Evolutionary conservation across 2,797 vertebrate genomes (phyloP).

Genomic region (Rhinophrynus dorsalis): DNA sequence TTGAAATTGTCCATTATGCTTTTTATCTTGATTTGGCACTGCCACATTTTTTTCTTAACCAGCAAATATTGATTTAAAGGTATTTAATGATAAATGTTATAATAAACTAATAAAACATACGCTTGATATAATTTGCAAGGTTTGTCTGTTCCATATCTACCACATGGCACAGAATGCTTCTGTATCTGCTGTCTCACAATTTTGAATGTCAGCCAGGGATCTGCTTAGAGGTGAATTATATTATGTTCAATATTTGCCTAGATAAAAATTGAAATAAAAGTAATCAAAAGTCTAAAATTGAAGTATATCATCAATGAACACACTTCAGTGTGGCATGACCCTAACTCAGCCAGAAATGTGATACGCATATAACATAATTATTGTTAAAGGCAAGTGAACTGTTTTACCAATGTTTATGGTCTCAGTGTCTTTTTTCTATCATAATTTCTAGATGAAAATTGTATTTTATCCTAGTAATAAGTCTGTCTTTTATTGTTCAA

Average conservation of each 20-base stretch:
- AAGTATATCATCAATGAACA: not conserved
- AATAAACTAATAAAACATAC: constrained; percentile 29
- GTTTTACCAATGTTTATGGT: too few species aligned
- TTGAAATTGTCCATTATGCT: too few species aligned
- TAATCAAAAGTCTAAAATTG: not conserved
- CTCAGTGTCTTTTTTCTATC: too few species aligned
- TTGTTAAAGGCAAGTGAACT: too few species aligned
- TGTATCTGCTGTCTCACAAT: constrained; percentile 69
- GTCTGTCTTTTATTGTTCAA: too few species aligned
- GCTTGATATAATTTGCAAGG: constrained; percentile 67
- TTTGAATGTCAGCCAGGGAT: constrained; percentile 68
- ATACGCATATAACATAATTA: too few species aligned
- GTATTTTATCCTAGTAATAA: too few species aligned
- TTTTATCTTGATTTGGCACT: too few species aligned
- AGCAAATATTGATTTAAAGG: constrained; percentile 3
- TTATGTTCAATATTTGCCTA: constrained; percentile 77
- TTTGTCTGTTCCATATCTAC: constrained; percentile 70
- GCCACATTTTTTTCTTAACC: too few species aligned
- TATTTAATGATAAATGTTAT: not conserved
- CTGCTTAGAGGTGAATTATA: constrained; percentile 61
- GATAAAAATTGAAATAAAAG: constrained; percentile 52
- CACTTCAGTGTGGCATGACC: too few species aligned
- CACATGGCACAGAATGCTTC: constrained; percentile 69
- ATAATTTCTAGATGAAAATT: too few species aligned
- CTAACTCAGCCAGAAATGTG: too few species aligned